Evolutionary conservation across 2,888 invertebrate species (phyloP).

Genomic region (Chymomyza caudatula): DNA sequence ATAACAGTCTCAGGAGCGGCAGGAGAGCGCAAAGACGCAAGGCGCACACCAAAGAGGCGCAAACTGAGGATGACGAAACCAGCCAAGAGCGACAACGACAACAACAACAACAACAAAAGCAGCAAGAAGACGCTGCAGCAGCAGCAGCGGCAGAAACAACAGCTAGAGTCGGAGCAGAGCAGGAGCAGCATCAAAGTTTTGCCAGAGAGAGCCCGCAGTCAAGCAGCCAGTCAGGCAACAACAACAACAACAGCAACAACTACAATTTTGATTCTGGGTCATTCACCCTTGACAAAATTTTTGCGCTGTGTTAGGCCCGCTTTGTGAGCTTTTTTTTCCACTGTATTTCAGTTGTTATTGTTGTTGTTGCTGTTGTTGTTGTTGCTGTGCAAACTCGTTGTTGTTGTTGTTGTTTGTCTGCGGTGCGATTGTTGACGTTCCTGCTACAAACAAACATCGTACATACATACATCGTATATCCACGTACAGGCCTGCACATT

Average conservation of each 20-base stretch:
- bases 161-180: not conserved
- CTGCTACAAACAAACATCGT: not conserved
- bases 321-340: constrained; percentile 43
- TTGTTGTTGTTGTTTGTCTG: not conserved
- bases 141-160: constrained; percentile 20
- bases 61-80: not conserved
- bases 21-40: constrained; percentile 26
- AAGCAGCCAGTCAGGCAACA: not conserved
- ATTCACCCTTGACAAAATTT: constrained; percentile 75
- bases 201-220: not conserved
- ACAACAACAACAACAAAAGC: not conserved
- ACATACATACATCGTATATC: not conserved
- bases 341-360: constrained; percentile 11
- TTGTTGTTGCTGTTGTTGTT: constrained; percentile 3
- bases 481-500: not conserved
- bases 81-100: not conserved
- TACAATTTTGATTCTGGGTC: constrained; percentile 75
- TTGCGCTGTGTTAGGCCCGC: constrained; percentile 67
- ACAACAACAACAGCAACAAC: constrained; percentile 36
- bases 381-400: not conserved
- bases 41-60: not conserved
- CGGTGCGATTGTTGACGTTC: constrained; percentile 5
- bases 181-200: not conserved
- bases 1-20: constrained; percentile 60
- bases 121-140: constrained; percentile 14